A percentile compares a stretch with the other conserved stretches of the same genome.
These are phyloP conservation scores for Paguma larvata DNA, from an alignment of 2,797 vertebrate species.

Conservation along the genomic window DNA sequence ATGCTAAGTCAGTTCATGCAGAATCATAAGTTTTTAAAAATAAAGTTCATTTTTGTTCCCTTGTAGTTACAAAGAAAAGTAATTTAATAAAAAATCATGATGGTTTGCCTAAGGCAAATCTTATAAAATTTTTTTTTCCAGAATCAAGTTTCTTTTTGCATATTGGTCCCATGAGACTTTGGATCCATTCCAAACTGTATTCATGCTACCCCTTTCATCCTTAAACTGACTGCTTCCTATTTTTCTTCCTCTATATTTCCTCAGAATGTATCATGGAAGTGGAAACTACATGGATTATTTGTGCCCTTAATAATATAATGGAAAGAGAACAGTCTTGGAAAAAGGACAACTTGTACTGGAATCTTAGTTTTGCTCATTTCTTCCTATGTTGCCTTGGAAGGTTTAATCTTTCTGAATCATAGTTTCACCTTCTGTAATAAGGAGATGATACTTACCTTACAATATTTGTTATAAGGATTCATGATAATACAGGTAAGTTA, in stretches of 20 bases:
- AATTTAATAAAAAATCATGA: neutral
- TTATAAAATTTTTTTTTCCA: neutral
- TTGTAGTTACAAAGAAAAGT: conserved; percentile 14
- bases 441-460: neutral
- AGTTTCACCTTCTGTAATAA: neutral
- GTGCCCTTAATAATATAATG: neutral
- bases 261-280: neutral
- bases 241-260: conserved; percentile 34
- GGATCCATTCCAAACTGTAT: neutral
- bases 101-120: neutral
- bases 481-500: neutral
- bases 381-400: neutral
- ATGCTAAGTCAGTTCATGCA: neutral
- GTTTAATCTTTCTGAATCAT: neutral
- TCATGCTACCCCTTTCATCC: neutral
- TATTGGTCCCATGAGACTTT: neutral
- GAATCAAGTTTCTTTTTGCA: conserved; percentile 34
- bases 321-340: neutral
- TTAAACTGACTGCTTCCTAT: neutral
- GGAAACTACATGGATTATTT: neutral
- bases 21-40: conserved; percentile 49
- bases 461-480: neutral
- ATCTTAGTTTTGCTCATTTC: conserved; percentile 23
- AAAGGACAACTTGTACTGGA: neutral
- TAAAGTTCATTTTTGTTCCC: neutral